Conservation (phyloP, 1,140 invertebrate species). For the Meloidogyne exigua region DNA sequence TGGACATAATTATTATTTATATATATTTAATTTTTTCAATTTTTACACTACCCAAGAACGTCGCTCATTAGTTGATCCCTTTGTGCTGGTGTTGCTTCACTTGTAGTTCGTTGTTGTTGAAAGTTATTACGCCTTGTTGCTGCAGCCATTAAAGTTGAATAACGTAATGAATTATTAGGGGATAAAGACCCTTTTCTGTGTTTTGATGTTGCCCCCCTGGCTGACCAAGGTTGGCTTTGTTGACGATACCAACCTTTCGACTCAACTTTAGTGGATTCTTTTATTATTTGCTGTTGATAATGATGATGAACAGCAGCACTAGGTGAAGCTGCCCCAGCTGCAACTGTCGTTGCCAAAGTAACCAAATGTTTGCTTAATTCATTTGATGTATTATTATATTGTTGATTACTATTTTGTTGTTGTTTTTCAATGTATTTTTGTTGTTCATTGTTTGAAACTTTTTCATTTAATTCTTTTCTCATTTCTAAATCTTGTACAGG, state of each 20-base stretch:
- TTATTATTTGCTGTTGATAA: neutral
- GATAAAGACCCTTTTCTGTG: conserved; percentile 24
- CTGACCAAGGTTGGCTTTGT: conserved; percentile 23
- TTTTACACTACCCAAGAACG: conserved; percentile 12
- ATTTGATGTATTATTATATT: neutral
- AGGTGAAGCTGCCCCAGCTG: neutral
- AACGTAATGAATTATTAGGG: conserved; percentile 24
- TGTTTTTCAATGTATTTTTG: neutral
- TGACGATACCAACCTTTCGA: conserved; percentile 9
- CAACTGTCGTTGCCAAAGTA: neutral
- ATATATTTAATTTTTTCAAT: neutral
- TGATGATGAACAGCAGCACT: neutral
- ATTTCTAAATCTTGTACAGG: conserved; percentile 17
- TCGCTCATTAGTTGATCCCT: conserved; percentile 23
- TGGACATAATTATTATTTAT: neutral
- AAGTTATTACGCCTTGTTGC: conserved; percentile 20
- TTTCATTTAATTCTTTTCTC: neutral
- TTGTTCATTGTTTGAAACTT: neutral
- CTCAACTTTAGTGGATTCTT: neutral
- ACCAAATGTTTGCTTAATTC: neutral
- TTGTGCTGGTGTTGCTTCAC: conserved; percentile 24
- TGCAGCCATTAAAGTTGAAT: conserved; percentile 22
- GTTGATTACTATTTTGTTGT: neutral
- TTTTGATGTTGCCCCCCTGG: conserved; percentile 17
- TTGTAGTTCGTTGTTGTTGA: conserved; percentile 24